Base-by-base conservation (phyloP, 2,888 invertebrate genomes). In the Apomyelois bistriatella region DNA sequence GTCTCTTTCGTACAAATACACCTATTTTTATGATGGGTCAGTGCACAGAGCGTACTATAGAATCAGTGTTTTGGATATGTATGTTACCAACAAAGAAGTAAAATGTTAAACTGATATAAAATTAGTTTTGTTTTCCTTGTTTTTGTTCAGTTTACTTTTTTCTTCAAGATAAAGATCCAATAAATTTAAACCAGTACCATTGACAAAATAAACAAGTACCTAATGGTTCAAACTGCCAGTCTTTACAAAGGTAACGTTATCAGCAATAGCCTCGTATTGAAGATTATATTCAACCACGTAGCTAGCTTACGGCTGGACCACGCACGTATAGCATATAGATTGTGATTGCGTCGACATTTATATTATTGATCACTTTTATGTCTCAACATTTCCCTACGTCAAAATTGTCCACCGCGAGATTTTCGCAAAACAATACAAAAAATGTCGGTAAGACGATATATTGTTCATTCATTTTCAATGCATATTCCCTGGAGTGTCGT, bases 221-320 rank as follows among this genome's bases (percentile, higher is more conserved):
- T n/a, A 61, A 65, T 58, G 62, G 62, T 62, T 60, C 60, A 64
- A 60, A 57, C 59, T 61, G 42, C 51, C 13, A 6, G 43, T 30
- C 50, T 56, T 46, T 54, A 66, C 68, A 70, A 71, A 84, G 87
- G 87, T 89, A 89, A 85, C 82, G 81, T 82, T 87, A 89, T 88
- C 88, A 82, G 76, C 72, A 79, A 82, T 85, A 86, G 85, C 89
- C 89, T 88, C 79, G 88, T 75, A 72, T 73, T 75, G 77, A 69
- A 71, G 85, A 86, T 85, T 88, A 86, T 85, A 76, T 81, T 79
- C 64, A 72, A 70, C 71, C 66, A 65, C 70, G 43, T 30, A 40
- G 48, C 28, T 28, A 4, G n/a, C 22, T 30, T 12, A 28, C 12
- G 30, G 32, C 22, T 43, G 12, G 42, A 10, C 22, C 12, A 13